These are phyloP conservation scores for Prietella phreatophila DNA, from an alignment of 2,113 vertebrate species.

Conservation along the genomic window DNA sequence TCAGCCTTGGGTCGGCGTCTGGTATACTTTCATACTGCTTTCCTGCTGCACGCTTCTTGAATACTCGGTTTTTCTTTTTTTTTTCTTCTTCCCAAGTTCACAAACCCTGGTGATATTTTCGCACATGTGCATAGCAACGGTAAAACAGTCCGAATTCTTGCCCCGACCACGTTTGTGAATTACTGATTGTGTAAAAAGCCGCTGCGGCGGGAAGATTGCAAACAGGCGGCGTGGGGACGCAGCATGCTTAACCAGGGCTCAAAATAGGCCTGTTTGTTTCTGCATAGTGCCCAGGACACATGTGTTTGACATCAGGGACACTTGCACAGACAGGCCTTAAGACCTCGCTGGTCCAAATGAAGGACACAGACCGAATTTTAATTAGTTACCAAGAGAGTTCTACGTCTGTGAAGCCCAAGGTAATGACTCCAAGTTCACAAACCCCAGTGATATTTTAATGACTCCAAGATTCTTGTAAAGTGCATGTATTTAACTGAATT, in stretches of 20 bases:
- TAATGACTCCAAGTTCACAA: background rate
- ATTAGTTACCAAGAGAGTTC: background rate
- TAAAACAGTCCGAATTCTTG: constrained; percentile 76
- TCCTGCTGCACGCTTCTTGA: constrained; percentile 57
- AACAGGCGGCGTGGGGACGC: constrained; percentile 77
- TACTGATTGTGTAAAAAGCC: constrained; percentile 81
- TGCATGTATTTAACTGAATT: background rate
- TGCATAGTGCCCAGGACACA: constrained; percentile 73
- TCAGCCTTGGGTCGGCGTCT: constrained; percentile 60
- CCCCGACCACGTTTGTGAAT: constrained; percentile 76
- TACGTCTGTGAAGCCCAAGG: background rate
- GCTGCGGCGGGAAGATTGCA: constrained; percentile 79
- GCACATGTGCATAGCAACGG: constrained; percentile 79
- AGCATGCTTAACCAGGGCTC: constrained; percentile 74
- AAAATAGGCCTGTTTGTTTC: constrained; percentile 80
- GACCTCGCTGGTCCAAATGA: background rate
- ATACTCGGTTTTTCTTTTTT: constrained; percentile 41
- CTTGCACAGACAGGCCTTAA: constrained; percentile 15
- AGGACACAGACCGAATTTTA: background rate
- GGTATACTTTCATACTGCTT: constrained; percentile 67
- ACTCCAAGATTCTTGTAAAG: background rate
- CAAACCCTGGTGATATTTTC: constrained; percentile 69
- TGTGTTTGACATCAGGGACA: constrained; percentile 79
- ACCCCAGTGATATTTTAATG: background rate
- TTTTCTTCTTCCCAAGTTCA: constrained; percentile 48